Conservation (phyloP, 2,888 invertebrate genomes). For the Epistrophe grossulariae region DNA sequence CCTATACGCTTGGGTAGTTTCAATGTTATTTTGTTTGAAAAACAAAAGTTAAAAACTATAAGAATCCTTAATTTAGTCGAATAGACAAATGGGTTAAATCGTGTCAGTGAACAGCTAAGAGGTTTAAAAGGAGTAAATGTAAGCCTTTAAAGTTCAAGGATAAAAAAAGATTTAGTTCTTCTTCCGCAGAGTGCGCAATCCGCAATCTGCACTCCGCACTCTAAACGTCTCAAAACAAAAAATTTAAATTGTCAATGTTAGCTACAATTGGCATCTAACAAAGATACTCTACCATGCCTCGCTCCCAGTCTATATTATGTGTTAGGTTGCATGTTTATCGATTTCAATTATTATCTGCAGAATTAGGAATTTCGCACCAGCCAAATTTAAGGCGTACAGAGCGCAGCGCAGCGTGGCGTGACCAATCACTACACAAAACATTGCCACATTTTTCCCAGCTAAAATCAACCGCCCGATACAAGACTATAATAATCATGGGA, state of each 20-base stretch:
- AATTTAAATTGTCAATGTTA: no score
- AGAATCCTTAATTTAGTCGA: conserved; percentile 40
- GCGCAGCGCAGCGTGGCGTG: background rate
- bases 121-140: background rate
- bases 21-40: conserved; percentile 25
- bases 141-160: no score
- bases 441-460: conserved; percentile 25
- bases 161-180: no score
- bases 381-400: background rate
- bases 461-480: background rate
- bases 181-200: no score
- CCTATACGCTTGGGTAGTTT: conserved; percentile 5
- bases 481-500: background rate
- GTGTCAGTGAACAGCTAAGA: background rate
- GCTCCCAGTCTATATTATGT: background rate
- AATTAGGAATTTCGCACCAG: conserved; percentile 27
- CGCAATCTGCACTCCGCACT: no score
- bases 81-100: conserved; percentile 26
- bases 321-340: background rate
- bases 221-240: no score
- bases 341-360: background rate
- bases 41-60: background rate
- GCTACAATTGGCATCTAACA: no score
- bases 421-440: conserved; percentile 5
- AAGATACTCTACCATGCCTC: no score